Evolutionary conservation across 2,888 invertebrate species (phyloP), one percentile per base, ranked within the genome.

Genomic region (Mimachlamys varia): DNA sequence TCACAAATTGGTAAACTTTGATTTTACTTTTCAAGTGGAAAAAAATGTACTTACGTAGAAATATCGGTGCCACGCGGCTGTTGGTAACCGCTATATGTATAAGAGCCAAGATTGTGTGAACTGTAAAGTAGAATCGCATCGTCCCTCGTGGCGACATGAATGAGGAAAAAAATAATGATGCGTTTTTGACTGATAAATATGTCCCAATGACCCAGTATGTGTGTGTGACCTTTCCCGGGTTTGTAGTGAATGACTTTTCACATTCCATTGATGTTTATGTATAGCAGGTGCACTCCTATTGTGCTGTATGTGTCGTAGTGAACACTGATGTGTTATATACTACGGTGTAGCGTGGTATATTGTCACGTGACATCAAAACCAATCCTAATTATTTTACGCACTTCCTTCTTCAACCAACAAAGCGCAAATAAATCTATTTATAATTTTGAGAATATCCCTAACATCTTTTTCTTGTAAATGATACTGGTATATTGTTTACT

Each of bases 31-130:
- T 44, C 7, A 44, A 62, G 22, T n/a, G 2, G 3, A 62, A 22
- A 62, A 22, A 62, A 62, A 62, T 22, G n/a, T 62, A 62, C 76
- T 76, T 76, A 76, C 76, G 76, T 12, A 76, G 76, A 76, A 76
- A 76, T 76, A 76, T 76, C 33, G 76, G 76, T 33, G 76, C 76
- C 33, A 76, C 33, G 10, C 76, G 76, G 22, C 76, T 76, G 33
- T 33, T 27, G 27, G 76, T 76, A 27, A 33, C 27, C 2, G 76
- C 76, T 76, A 76, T 27, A 76, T 76, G 76, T 4, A 76, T 12
- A 15, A 76, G 15, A 33, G 76, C 76, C 3, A 17, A 76, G 76
- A 76, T 76, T 33, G 33, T 33, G 5, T 76, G 76, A 76, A 76
- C 4, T 12, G 12, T 33, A 7, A 76, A 1, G 76, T 76, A 76